Evolutionary conservation across 2,888 invertebrate species (phyloP).

Genomic region (Noctua janthina): DNA sequence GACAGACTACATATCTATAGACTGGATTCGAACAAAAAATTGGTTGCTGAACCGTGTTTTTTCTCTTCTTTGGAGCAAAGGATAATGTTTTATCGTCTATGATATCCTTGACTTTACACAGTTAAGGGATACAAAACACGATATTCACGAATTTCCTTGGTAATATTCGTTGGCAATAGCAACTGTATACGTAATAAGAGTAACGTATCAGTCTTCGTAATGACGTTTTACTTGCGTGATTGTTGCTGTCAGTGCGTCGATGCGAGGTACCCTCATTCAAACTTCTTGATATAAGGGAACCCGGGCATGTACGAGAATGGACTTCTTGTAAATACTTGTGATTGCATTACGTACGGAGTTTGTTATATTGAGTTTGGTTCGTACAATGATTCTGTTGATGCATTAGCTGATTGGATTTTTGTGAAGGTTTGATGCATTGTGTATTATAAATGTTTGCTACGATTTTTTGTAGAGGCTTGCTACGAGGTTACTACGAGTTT

Average conservation of each 20-base stretch:
- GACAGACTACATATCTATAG: neutral
- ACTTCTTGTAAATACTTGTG: conserved; percentile 53
- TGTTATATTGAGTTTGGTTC: conserved; percentile 27
- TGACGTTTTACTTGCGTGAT: conserved; percentile 87
- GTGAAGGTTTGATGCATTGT: conserved; percentile 24
- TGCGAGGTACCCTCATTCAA: conserved; percentile 68
- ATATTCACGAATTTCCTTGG: neutral
- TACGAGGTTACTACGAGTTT: conserved; percentile 14
- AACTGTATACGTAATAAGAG: conserved; percentile 72
- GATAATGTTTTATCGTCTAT: neutral
- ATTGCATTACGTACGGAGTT: conserved; percentile 48
- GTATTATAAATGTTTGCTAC: conserved; percentile 24
- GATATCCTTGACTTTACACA: neutral
- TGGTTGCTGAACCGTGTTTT: neutral
- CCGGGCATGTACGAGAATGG: conserved; percentile 52
- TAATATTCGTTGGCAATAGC: conserved; percentile 56
- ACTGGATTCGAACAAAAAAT: neutral
- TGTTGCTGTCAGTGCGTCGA: conserved; percentile 83
- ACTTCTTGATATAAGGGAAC: conserved; percentile 76
- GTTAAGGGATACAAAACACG: neutral
- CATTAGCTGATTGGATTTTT: conserved; percentile 51
- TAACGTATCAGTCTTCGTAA: conserved; percentile 81
- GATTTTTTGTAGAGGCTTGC: conserved; percentile 20
- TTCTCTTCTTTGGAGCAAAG: neutral
- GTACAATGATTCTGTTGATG: conserved; percentile 37